A percentile compares a stretch with the other conserved stretches of the same genome.
These are phyloP conservation scores for Yponomeuta plumbellus DNA, from an alignment of 2,888 invertebrate genomes.

Conservation along the genomic window DNA sequence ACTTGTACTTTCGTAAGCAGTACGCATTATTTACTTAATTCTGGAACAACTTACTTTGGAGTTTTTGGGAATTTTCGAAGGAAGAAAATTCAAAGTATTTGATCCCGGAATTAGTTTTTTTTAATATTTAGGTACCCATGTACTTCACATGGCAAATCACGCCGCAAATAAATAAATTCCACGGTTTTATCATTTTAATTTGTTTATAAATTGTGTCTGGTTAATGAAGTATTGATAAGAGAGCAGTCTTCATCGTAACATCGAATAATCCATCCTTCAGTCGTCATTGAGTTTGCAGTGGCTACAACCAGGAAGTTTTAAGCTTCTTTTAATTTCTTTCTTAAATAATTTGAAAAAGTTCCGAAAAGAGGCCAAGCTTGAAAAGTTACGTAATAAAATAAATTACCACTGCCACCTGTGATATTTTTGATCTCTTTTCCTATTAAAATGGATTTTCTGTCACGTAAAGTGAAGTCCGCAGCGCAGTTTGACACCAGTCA, in stretches of 20 bases:
- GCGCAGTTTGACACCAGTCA: conserved; percentile 54
- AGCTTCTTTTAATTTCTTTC: neutral
- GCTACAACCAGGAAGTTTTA: conserved; percentile 28
- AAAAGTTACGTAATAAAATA: neutral
- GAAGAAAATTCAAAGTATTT: too few species aligned
- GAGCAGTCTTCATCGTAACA: conserved; percentile 7
- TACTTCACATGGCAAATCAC: neutral
- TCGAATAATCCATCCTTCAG: conserved; percentile 43
- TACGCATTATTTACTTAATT: too few species aligned
- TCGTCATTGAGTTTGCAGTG: conserved; percentile 52
- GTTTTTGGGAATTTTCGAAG: too few species aligned
- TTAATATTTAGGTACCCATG: neutral
- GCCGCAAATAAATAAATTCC: neutral
- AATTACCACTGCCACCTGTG: conserved; percentile 33
- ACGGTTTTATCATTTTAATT: neutral
- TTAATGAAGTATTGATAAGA: conserved; percentile 13
- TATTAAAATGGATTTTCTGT: conserved; percentile 57
- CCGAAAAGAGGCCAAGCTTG: too few species aligned
- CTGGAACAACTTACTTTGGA: too few species aligned
- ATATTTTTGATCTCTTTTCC: conserved; percentile 41
- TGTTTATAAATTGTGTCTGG: neutral
- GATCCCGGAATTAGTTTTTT: too few species aligned
- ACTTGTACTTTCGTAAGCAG: too few species aligned
- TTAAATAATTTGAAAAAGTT: neutral
- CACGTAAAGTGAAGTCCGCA: conserved; percentile 56